Conservation (phyloP, 2,113 vertebrate species). For the Tautogolabrus adspersus region DNA sequence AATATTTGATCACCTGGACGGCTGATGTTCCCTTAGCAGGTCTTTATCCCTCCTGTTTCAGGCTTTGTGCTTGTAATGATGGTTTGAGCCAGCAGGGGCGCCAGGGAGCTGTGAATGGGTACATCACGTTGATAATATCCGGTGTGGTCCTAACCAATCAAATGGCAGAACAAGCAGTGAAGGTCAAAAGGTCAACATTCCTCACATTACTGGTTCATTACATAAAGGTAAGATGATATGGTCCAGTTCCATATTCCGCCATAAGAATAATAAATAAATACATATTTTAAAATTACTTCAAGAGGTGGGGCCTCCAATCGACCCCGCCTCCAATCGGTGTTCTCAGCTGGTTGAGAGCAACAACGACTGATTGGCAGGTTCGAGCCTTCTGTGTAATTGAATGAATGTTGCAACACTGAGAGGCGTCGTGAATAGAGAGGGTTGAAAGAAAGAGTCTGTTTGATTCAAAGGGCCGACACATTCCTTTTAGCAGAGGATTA, state of each 20-base stretch:
- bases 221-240: too few relatives aligned
- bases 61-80: constrained; percentile 2
- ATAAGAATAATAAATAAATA: too few relatives aligned
- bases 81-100: neutral
- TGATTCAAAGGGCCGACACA: constrained; percentile 29
- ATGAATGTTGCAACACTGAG: constrained; percentile 28
- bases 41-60: neutral
- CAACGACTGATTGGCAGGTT: constrained; percentile 39
- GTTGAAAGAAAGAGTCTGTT: constrained; percentile 33
- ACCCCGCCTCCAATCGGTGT: too few relatives aligned
- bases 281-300: too few relatives aligned
- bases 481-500: constrained; percentile 60
- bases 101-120: too few relatives aligned
- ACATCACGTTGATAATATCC: too few relatives aligned
- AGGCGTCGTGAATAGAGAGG: constrained; percentile 12
- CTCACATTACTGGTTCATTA: too few relatives aligned
- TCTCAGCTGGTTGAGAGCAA: constrained; percentile 4
- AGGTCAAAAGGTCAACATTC: too few relatives aligned
- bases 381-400: constrained; percentile 23
- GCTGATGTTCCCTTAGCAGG: neutral
- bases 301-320: too few relatives aligned
- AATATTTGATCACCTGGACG: constrained; percentile 27
- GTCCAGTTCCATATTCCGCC: too few relatives aligned
- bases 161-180: too few relatives aligned
- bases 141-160: too few relatives aligned